Conservation (phyloP, 2,113 vertebrate genomes). For the Gorsachius goisagi region DNA sequence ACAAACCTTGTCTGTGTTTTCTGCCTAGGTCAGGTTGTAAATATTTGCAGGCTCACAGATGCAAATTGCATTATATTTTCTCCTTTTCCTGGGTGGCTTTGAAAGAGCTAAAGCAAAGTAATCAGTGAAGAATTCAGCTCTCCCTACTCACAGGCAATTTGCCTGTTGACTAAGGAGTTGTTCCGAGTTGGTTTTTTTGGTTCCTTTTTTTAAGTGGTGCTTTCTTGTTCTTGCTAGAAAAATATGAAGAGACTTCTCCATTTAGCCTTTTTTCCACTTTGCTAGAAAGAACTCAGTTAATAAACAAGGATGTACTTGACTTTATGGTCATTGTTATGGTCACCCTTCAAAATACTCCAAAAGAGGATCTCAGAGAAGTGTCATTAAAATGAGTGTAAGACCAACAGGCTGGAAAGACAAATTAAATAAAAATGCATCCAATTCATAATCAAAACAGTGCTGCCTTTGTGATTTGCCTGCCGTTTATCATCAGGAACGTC, state of each 20-base stretch:
- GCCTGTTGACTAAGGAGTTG: not conserved
- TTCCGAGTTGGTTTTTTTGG: not conserved
- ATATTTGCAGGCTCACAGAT: not conserved
- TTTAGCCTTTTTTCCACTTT: not conserved
- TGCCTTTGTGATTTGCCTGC: not conserved
- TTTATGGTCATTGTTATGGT: not conserved
- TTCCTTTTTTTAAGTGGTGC: not conserved
- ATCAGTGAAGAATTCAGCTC: not conserved
- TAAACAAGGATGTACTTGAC: not conserved
- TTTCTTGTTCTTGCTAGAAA: not conserved
- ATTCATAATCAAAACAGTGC: not conserved
- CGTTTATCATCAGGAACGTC: conserved; percentile 3
- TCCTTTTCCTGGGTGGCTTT: not conserved
- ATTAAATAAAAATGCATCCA: not conserved
- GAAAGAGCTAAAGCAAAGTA: not conserved
- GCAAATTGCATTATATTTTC: not conserved
- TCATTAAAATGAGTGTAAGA: not conserved
- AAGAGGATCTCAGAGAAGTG: not conserved
- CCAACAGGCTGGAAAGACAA: not conserved
- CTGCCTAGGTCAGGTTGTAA: not conserved
- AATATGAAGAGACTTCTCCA: not conserved
- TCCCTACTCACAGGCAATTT: not conserved
- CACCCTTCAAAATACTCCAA: not conserved
- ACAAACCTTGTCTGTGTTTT: not conserved
- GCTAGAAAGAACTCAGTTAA: not conserved